These are phyloP conservation scores for Borostomias antarcticus DNA, from an alignment of 2,797 vertebrate species.

Conservation along the genomic window DNA sequence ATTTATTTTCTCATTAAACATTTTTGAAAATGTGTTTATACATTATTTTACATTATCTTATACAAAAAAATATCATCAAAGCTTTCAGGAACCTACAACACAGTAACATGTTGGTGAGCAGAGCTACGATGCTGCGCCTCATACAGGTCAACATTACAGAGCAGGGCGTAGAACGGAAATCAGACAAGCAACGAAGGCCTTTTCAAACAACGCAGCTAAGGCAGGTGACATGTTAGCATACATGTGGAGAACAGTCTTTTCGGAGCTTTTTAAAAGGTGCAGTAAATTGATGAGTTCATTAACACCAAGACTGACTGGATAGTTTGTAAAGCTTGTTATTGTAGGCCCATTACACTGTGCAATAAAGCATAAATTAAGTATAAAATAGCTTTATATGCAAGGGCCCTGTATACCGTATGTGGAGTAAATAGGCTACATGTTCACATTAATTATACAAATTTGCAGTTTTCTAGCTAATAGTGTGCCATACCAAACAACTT, in stretches of 20 bases:
- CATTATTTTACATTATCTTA: constrained; percentile 45
- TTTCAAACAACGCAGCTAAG: constrained; percentile 10
- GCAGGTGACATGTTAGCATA: constrained; percentile 6
- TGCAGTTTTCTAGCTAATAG: not conserved
- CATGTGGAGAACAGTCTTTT: not conserved
- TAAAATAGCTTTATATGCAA: constrained; percentile 12
- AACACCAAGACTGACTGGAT: not conserved
- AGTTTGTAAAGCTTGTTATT: constrained; percentile 4
- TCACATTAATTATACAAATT: constrained; percentile 9
- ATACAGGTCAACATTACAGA: constrained; percentile 15
- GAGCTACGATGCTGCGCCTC: constrained; percentile 12
- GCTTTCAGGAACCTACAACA: constrained; percentile 35
- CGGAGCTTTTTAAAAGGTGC: not conserved
- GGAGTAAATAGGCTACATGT: too few species aligned
- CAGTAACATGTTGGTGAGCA: constrained; percentile 30
- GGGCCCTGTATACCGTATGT: not conserved
- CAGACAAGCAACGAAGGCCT: constrained; percentile 9
- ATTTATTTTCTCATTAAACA: constrained; percentile 37
- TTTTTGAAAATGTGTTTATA: constrained; percentile 23
- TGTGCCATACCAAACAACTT: not conserved
- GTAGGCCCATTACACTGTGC: not conserved
- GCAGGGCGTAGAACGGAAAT: constrained; percentile 9
- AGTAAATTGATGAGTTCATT: not conserved
- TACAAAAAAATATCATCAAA: constrained; percentile 44
- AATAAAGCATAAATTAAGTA: constrained; percentile 18